Conservation (phyloP, 1,140 invertebrate species). For the Scaptodrosophila lebanonensis region DNA sequence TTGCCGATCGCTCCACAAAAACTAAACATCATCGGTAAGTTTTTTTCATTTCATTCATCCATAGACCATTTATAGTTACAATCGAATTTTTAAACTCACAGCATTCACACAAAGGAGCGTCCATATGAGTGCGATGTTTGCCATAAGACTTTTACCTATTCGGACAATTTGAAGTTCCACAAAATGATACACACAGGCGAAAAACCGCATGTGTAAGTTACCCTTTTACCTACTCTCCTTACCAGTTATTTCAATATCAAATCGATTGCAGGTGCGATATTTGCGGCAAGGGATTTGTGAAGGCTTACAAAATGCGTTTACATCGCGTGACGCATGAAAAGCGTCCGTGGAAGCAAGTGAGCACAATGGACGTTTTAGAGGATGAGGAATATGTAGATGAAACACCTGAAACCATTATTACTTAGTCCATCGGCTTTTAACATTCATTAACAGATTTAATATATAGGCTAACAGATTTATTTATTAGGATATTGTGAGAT, state of each 20-base stretch:
- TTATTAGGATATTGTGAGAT: too few relatives aligned
- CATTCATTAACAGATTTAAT: too few relatives aligned
- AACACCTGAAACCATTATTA: slow-evolving; percentile 27
- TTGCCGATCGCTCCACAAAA: slow-evolving; percentile 81
- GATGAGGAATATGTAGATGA: slow-evolving; percentile 29
- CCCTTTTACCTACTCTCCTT: neutral
- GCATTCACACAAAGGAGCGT: slow-evolving; percentile 85
- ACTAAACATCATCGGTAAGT: slow-evolving; percentile 80
- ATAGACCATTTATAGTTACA: neutral
- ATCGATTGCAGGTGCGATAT: slow-evolving; percentile 42
- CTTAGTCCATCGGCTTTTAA: too few relatives aligned
- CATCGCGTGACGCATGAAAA: slow-evolving; percentile 60
- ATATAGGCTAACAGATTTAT: too few relatives aligned
- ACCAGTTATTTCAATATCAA: neutral
- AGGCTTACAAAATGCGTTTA: slow-evolving; percentile 61
- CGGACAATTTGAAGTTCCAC: slow-evolving; percentile 81
- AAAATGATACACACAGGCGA: slow-evolving; percentile 72
- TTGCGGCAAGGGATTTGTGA: slow-evolving; percentile 63
- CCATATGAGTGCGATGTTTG: slow-evolving; percentile 84
- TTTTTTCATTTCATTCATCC: neutral
- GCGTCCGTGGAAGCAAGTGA: slow-evolving; percentile 38
- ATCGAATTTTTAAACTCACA: neutral
- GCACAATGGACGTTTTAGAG: neutral
- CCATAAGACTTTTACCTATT: slow-evolving; percentile 84
- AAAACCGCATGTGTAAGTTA: slow-evolving; percentile 58